A percentile compares a stretch with the other conserved stretches of the same genome.
Evolutionary conservation across 2,888 invertebrate genomes (phyloP).

Genomic region (Dusona sp.): DNA sequence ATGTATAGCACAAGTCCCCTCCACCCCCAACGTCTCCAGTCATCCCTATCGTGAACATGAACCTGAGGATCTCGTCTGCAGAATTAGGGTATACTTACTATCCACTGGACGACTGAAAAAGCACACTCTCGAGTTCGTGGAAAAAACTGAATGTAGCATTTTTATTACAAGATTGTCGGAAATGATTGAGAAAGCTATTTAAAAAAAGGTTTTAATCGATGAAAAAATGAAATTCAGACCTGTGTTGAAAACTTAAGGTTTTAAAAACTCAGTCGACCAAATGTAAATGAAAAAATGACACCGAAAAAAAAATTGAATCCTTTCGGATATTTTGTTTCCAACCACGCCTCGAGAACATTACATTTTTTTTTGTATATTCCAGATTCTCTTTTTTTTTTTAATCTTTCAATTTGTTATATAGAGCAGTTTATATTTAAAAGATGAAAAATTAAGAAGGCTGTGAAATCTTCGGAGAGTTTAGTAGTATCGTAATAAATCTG

Average conservation of each 20-base stretch:
- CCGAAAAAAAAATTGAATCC: too few relatives aligned
- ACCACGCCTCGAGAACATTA: too few relatives aligned
- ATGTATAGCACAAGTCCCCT: not conserved
- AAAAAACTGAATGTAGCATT: not conserved
- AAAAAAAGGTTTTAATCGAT: too few relatives aligned
- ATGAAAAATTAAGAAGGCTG: not conserved
- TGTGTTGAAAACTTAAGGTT: too few relatives aligned
- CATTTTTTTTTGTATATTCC: too few relatives aligned
- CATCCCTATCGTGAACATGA: not conserved
- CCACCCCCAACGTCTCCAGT: not conserved
- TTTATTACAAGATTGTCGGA: not conserved
- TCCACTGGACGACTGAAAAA: not conserved
- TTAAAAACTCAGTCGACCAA: too few relatives aligned
- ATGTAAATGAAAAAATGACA: too few relatives aligned
- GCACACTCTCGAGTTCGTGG: not conserved
- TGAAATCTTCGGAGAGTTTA: not conserved
- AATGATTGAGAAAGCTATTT: not conserved
- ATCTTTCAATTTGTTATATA: not conserved
- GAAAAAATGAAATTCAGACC: too few relatives aligned
- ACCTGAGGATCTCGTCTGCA: not conserved
- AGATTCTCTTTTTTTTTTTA: not conserved
- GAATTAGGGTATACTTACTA: not conserved
- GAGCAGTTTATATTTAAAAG: not conserved
- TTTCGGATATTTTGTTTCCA: too few relatives aligned
- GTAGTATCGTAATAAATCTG: constrained; percentile 1